phyloP scores from a whole-genome alignment of 92 coral and sea anemone species.

The Phenganax marumi region DNA sequence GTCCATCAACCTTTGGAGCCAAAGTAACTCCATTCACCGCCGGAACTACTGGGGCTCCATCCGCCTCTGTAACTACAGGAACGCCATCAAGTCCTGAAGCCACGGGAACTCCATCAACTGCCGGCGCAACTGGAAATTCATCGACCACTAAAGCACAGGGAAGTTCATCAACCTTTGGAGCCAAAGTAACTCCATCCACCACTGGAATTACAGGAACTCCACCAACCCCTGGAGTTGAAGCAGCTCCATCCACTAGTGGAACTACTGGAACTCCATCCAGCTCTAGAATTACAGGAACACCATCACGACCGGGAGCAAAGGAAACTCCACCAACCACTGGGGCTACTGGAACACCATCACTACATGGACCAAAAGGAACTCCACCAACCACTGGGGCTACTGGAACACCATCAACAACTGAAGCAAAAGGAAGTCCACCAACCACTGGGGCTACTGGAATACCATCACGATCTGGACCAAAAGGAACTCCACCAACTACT shows the following conservation, averaged over 20 bases:
- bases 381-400: not conserved
- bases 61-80: not conserved
- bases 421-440: not conserved
- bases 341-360: not conserved
- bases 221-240: not conserved
- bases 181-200: not conserved
- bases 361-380: not conserved
- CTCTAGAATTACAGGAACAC: not conserved
- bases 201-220: not conserved
- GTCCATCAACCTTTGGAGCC: not conserved
- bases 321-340: not conserved
- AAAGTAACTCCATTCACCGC: too few species aligned
- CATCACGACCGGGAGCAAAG: not conserved
- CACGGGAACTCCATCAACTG: not conserved
- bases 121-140: not conserved
- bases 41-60: slow-evolving; percentile 5
- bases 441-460: not conserved
- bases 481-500: not conserved
- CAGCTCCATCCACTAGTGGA: not conserved
- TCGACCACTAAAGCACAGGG: not conserved
- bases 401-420: not conserved
- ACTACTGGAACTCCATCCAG: not conserved
- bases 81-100: not conserved
- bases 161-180: too few species aligned
- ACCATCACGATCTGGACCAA: not conserved